Percentiles rank a stretch among this genome's conserved stretches.
These are phyloP conservation scores for Macroglossus sobrinus DNA, from an alignment of 2,113 vertebrate species.

Conservation along the genomic window DNA sequence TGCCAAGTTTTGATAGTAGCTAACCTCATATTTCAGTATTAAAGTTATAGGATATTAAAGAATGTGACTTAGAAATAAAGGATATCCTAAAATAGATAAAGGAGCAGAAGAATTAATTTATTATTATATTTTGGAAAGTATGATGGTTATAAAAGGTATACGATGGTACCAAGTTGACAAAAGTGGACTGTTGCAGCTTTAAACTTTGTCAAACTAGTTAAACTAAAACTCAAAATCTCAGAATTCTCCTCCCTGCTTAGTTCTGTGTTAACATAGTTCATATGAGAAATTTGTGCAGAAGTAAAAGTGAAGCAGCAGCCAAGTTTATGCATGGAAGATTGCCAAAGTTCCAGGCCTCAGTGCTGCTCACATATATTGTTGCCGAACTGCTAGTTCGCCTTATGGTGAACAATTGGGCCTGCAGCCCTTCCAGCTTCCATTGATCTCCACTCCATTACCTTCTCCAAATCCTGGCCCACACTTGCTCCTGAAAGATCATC, in stretches of 20 bases:
- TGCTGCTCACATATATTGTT: not conserved
- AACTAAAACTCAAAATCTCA: not conserved
- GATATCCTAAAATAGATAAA: not conserved
- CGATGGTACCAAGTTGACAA: not conserved
- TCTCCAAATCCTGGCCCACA: not conserved
- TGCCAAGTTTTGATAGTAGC: not conserved
- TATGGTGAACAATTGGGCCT: not conserved
- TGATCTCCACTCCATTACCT: not conserved
- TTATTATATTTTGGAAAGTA: not conserved
- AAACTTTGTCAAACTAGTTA: not conserved
- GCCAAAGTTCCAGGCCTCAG: not conserved
- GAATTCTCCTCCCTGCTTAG: not conserved
- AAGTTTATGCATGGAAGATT: not conserved
- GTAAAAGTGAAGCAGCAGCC: not conserved
- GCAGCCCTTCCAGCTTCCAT: not conserved
- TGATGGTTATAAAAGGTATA: not conserved
- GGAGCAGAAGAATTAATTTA: not conserved
- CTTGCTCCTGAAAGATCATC: not conserved
- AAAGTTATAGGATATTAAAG: not conserved
- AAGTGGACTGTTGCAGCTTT: not conserved
- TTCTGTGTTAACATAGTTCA: not conserved
- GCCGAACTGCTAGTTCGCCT: not conserved
- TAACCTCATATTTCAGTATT: not conserved
- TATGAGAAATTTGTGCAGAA: not conserved
- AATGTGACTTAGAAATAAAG: not conserved